A percentile compares a stretch with the other conserved stretches of the same genome.
Evolutionary conservation across 2,888 invertebrate genomes (phyloP).

Genomic region (Cecidostiba fungosa): DNA sequence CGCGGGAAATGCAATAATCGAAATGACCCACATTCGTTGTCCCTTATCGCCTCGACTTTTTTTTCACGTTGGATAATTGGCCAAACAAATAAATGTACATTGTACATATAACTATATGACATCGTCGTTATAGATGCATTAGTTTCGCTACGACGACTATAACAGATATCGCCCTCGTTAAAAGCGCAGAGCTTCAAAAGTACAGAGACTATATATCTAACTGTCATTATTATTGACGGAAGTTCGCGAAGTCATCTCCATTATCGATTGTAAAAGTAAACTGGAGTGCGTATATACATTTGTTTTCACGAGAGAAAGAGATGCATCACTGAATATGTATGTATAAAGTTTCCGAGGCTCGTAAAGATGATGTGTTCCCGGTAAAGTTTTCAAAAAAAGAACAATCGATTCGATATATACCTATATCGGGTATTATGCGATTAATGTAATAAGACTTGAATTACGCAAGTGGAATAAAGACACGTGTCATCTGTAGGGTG

Average conservation of each 20-base stretch:
- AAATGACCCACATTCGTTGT: neutral
- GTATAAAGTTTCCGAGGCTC: neutral
- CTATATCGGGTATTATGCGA: too few relatives aligned
- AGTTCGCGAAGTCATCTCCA: neutral
- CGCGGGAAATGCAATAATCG: too few relatives aligned
- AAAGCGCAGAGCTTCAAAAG: too few relatives aligned
- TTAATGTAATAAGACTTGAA: too few relatives aligned
- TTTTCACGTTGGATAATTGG: neutral
- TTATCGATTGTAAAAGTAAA: neutral
- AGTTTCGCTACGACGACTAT: constrained; percentile 8
- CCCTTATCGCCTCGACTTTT: neutral
- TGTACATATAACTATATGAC: neutral
- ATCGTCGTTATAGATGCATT: constrained; percentile 9
- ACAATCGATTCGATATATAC: neutral
- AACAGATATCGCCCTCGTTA: too few relatives aligned
- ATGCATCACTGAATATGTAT: neutral
- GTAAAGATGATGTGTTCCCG: neutral
- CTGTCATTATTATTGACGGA: neutral
- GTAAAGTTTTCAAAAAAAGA: neutral
- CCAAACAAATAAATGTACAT: neutral
- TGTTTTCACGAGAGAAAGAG: neutral
- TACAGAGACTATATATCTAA: too few relatives aligned
- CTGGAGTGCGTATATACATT: neutral
- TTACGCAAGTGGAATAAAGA: neutral
- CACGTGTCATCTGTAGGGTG: too few relatives aligned